Percentiles rank a stretch among this genome's conserved stretches.
These are phyloP conservation scores for Enteromius fasciolatus DNA, from an alignment of 2,797 vertebrate genomes.

Conservation along the genomic window DNA sequence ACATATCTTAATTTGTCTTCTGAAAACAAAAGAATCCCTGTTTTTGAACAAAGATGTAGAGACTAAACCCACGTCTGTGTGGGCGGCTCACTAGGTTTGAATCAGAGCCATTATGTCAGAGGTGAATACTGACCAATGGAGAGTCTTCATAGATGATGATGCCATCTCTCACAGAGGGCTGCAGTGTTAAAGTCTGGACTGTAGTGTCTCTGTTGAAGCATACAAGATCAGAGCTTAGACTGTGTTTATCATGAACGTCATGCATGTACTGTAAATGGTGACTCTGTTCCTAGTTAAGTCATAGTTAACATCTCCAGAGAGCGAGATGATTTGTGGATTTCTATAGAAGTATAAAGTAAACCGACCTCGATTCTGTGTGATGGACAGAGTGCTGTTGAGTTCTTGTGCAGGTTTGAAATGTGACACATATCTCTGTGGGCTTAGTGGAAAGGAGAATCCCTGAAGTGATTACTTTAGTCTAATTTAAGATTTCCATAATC, in stretches of 20 bases:
- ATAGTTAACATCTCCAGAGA: neutral
- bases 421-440: constrained; percentile 74
- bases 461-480: constrained; percentile 64
- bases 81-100: neutral
- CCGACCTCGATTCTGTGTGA: constrained; percentile 69
- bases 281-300: neutral
- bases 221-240: constrained; percentile 29
- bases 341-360: constrained; percentile 49
- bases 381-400: constrained; percentile 54
- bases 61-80: neutral
- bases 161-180: constrained; percentile 93
- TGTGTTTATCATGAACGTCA: neutral
- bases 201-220: constrained; percentile 88
- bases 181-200: constrained; percentile 93
- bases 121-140: constrained; percentile 86
- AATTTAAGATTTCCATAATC: constrained; percentile 70
- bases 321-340: constrained; percentile 1
- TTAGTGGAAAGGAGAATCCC: constrained; percentile 57
- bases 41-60: neutral
- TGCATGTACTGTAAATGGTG: neutral
- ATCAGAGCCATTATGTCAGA: neutral
- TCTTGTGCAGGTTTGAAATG: constrained; percentile 62
- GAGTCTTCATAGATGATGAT: constrained; percentile 95
- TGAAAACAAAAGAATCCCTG: neutral
- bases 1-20: neutral